Percentiles rank a stretch among this genome's conserved stretches.
Evolutionary conservation across 2,888 invertebrate genomes (phyloP).

Genomic region (Isotomurus palustris): DNA sequence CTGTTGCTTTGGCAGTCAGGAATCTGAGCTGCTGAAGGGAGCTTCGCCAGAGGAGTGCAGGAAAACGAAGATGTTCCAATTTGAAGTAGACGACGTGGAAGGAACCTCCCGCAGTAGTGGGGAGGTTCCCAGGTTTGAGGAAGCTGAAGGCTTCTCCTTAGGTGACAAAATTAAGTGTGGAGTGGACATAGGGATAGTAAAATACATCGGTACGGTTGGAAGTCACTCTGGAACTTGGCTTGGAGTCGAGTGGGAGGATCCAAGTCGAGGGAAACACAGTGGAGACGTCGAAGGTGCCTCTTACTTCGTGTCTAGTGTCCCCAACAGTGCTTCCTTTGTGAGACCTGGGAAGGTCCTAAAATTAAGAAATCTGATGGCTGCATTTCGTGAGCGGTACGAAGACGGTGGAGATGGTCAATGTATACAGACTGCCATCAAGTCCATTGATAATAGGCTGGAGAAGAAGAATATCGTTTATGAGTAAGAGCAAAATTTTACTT

Average conservation of each 20-base stretch:
- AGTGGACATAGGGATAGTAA: constrained; percentile 60
- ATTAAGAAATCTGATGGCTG: constrained; percentile 67
- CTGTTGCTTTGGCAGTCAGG: too few species aligned
- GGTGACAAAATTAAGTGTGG: constrained; percentile 55
- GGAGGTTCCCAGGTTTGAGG: not conserved
- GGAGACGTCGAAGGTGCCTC: constrained; percentile 73
- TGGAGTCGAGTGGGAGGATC: constrained; percentile 96
- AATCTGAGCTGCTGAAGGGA: too few species aligned
- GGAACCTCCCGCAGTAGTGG: not conserved
- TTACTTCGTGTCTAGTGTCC: constrained; percentile 62
- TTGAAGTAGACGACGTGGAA: constrained; percentile 30
- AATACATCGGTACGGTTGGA: constrained; percentile 69
- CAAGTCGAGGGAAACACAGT: constrained; percentile 83
- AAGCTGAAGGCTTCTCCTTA: constrained; percentile 42
- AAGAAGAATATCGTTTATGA: constrained; percentile 48
- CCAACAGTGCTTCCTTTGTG: constrained; percentile 80
- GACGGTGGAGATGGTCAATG: constrained; percentile 48
- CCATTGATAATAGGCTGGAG: constrained; percentile 60
- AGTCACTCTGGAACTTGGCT: constrained; percentile 73
- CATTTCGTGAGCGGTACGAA: constrained; percentile 67
- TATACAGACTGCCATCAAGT: constrained; percentile 24
- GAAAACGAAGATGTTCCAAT: constrained; percentile 44
- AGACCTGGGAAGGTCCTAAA: constrained; percentile 72
- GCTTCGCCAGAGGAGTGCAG: too few species aligned
- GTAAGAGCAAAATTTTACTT: constrained; percentile 37